Evolutionary conservation across 2,888 invertebrate genomes (phyloP).

Genomic region (Eristalis tenax): DNA sequence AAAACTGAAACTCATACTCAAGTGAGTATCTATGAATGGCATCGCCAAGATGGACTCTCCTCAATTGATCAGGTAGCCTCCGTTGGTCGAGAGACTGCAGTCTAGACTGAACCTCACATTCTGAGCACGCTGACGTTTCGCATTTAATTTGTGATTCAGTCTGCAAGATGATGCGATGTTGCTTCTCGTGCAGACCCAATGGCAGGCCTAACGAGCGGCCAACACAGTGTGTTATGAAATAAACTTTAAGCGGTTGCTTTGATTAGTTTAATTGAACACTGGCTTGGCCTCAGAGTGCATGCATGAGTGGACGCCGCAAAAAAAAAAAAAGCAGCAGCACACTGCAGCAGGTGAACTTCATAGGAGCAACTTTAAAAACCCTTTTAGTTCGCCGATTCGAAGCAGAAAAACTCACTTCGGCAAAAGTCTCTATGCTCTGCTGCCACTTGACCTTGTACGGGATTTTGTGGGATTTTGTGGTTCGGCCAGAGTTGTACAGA

Average conservation of each 20-base stretch:
- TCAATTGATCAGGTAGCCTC: constrained; percentile 43
- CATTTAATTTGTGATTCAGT: constrained; percentile 58
- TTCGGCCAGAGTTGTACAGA: background rate
- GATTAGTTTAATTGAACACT: constrained; percentile 22
- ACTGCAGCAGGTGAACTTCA: too few species aligned
- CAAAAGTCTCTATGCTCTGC: background rate
- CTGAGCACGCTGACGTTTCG: constrained; percentile 48
- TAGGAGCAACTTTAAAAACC: background rate
- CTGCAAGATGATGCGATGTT: constrained; percentile 12
- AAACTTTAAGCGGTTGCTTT: constrained; percentile 23
- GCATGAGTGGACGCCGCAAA: background rate
- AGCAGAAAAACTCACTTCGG: background rate
- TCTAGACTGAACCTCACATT: constrained; percentile 58
- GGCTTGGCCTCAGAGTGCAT: background rate
- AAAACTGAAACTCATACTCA: constrained; percentile 54
- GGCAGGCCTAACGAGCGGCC: constrained; percentile 19
- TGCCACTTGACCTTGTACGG: constrained; percentile 47
- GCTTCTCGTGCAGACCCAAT: constrained; percentile 8
- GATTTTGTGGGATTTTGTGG: constrained; percentile 20
- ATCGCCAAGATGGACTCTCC: constrained; percentile 53
- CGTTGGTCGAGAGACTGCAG: constrained; percentile 16
- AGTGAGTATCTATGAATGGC: constrained; percentile 60
- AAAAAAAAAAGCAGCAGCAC: too few species aligned
- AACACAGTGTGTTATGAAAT: constrained; percentile 12
- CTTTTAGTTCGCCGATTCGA: background rate